Evolutionary conservation across 1,140 invertebrate genomes (phyloP), one percentile per base, ranked within the genome.

Genomic region (Trachymyrmex cornetzi): DNA sequence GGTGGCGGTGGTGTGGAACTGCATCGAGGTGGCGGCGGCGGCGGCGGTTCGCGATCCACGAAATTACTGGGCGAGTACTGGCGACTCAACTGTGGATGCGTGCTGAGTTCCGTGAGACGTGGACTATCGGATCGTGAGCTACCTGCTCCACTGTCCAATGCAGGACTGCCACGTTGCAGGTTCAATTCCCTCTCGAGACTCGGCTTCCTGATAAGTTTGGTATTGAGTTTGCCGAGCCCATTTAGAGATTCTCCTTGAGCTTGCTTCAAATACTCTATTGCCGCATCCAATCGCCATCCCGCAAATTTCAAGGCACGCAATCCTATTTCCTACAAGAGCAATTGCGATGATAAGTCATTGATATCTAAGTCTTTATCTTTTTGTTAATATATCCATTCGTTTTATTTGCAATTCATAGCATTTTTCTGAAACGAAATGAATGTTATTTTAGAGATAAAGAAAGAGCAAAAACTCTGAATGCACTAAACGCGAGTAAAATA

Each of bases 81-180:
- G 71, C 96, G 88, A 92, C 94, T 95, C 74, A 96, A 91, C 48
- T 96, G 96, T 24, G 94, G 94, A 92, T 96, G 96, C 84, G 97
- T 96, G 87, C 94, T 93, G 6, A 95, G 88, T 63, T 95, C 94
- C 0, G 94, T 91, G 27, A 95, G 80, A n/a, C 97, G 96, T 1
- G 98, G 98, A 95, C 98, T 98, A 92, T 99, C 98, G 0, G 98
- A 99, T 34, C 98, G 96, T 12, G 98, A 98, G 93, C 98, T 98
- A 22, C 97, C 98, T 19, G 98, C 98, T 9, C 98, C 98, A 63
- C 98, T 98, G 89, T 98, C 98, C 61, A 98, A 95, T 0, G 98
- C 98, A 0, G 98, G 98, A 94, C 98, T 98, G 11, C 97, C 97
- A 75, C 98, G 96, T 74, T 97, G 97, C 30, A 97, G 94, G 90